These are phyloP conservation scores for Sitophilus oryzae DNA, from an alignment of 1,140 invertebrate species.

Conservation along the genomic window DNA sequence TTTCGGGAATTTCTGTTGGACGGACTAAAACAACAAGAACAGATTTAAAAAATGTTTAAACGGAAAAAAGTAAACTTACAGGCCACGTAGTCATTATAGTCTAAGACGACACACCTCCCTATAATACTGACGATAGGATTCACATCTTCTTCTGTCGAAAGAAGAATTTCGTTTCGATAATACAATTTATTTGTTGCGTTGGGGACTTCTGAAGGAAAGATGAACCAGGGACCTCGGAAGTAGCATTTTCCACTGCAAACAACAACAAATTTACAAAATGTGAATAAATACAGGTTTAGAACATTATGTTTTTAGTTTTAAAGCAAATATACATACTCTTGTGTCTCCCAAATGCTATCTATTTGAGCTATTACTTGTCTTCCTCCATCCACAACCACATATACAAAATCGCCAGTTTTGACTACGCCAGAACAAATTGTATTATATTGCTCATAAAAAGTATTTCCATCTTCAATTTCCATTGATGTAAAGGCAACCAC, in stretches of 20 bases:
- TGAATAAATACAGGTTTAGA: too few species aligned
- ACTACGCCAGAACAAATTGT: constrained; percentile 72
- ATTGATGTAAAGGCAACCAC: constrained; percentile 59
- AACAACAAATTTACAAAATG: constrained; percentile 27
- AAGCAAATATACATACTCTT: constrained; percentile 57
- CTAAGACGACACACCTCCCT: constrained; percentile 85
- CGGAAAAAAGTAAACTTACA: constrained; percentile 54
- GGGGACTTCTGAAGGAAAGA: constrained; percentile 80
- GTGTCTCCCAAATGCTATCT: constrained; percentile 88
- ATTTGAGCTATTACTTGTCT: constrained; percentile 89
- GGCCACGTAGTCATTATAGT: constrained; percentile 85
- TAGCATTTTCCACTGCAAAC: constrained; percentile 75
- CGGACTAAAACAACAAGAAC: constrained; percentile 58
- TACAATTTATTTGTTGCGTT: constrained; percentile 71
- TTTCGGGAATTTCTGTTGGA: constrained; percentile 88
- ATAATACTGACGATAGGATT: constrained; percentile 86
- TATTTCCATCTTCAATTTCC: constrained; percentile 63
- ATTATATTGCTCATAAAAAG: constrained; percentile 90
- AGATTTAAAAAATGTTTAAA: neutral
- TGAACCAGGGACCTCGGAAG: constrained; percentile 90
- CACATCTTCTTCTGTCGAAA: constrained; percentile 86
- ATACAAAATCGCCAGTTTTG: constrained; percentile 90
- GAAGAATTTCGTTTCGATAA: constrained; percentile 91
- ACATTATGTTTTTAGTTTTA: too few species aligned
- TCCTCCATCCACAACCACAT: constrained; percentile 80